phyloP scores from a whole-genome alignment of 2,113 vertebrate species.

The Grus americana region DNA sequence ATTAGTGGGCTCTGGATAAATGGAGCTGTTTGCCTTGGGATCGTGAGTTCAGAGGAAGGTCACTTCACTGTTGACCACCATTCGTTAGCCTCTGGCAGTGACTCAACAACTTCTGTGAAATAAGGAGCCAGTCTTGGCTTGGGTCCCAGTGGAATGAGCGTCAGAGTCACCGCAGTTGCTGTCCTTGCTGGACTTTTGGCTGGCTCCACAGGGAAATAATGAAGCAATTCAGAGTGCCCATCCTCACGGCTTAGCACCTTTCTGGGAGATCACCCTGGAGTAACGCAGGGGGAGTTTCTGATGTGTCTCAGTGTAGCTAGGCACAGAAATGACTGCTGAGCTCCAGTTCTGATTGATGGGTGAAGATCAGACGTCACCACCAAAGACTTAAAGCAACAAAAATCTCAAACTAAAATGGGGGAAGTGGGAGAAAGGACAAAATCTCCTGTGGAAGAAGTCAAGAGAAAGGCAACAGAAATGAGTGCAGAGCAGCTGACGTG shows the following conservation, averaged over 20 bases:
- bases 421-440: background rate
- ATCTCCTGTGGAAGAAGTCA: background rate
- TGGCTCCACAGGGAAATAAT: background rate
- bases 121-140: constrained; percentile 4
- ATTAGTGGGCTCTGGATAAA: background rate
- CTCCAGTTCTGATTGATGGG: background rate
- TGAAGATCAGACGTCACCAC: background rate
- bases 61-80: constrained; percentile 8
- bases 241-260: background rate
- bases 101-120: background rate
- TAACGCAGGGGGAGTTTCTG: background rate
- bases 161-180: background rate
- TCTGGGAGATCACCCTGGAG: background rate
- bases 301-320: background rate
- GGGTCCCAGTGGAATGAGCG: background rate
- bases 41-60: constrained; percentile 13
- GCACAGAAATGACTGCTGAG: background rate
- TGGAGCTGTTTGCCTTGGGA: background rate
- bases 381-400: background rate
- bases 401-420: background rate
- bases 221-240: background rate
- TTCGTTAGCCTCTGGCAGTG: constrained; percentile 23
- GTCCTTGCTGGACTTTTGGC: background rate
- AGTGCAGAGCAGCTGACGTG: background rate
- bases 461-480: background rate